Evolutionary conservation across 2,888 invertebrate genomes (phyloP), one percentile per base, ranked within the genome.

Genomic region (Physocephala rufipes): DNA sequence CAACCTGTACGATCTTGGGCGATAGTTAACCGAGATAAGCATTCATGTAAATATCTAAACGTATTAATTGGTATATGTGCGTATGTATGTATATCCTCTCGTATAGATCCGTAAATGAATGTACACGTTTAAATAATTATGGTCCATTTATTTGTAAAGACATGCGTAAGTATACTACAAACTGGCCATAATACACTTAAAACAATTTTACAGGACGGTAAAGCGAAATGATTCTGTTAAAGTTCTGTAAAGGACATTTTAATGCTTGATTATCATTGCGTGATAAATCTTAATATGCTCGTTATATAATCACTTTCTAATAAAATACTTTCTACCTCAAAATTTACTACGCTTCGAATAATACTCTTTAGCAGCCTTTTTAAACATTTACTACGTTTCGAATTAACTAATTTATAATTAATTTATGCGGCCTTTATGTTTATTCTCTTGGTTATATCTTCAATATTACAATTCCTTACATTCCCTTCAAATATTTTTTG

Each of bases 1-100:
- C 45, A 58, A 58, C 45, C 26, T 28, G 67, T 24, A n/a, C 67
- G 67, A 65, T 65, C 49, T 49, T 65, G 65, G 49, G 51, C 49
- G 65, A 51, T 30, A 65, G 51, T 26, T 21, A 47, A 21, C 47
- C 45, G n/a, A 63, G 45, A 47, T n/a, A 63, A 63, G 9, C 62
- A 45, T 45, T 13, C 24, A 26, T 26, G 26, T 26, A 59, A 24
- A 24, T 28, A 26, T 26, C 5, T 26, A 26, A 26, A 59, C 5
- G 26, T 49, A 49, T 19, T 12, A 49, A 49, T 15, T 49, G 2
- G 12, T n/a, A n/a, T 19, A n/a, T 49, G 15, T 45, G 45, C 15
- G 9, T 45, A 45, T 45, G 45, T 45, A 45, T 45, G 45, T 45
- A 9, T 45, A 12, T 45, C 45, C 15, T 45, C 45, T 45, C 45